Percentiles rank a stretch among this genome's conserved stretches.
These are phyloP conservation scores for Pseudopodoces humilis DNA, from an alignment of 2,113 vertebrate species.

Conservation along the genomic window DNA sequence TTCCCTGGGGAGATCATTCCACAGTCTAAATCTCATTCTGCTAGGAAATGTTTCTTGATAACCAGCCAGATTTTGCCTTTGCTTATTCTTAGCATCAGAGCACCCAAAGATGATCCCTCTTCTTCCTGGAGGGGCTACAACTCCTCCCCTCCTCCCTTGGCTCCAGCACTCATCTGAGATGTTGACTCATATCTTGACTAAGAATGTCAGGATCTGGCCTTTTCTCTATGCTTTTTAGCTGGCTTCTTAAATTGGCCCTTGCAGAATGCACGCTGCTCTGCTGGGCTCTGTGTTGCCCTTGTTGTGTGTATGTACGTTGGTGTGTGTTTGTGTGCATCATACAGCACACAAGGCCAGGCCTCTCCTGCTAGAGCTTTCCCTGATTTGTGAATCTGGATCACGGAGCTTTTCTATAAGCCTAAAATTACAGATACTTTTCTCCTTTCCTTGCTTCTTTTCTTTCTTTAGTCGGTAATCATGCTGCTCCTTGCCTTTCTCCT, in stretches of 20 bases:
- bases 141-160: background rate
- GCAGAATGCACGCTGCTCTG: background rate
- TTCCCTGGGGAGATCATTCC: conserved; percentile 41
- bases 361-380: background rate
- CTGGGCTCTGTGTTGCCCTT: background rate
- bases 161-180: background rate
- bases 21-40: conserved; percentile 48
- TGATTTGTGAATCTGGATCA: background rate
- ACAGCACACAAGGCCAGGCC: background rate
- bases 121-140: background rate
- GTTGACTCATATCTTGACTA: background rate
- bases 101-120: background rate
- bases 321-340: background rate
- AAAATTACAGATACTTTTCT: background rate
- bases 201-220: background rate
- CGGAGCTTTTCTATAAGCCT: background rate
- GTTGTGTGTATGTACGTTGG: background rate
- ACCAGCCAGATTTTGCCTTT: conserved; percentile 9
- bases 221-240: background rate
- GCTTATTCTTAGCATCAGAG: conserved; percentile 22
- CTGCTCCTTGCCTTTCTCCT: background rate
- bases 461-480: background rate
- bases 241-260: background rate
- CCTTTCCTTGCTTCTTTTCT: background rate
- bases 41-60: conserved; percentile 52